Evolutionary conservation across 2,113 vertebrate genomes (phyloP).

Genomic region (Tenrec ecaudatus): DNA sequence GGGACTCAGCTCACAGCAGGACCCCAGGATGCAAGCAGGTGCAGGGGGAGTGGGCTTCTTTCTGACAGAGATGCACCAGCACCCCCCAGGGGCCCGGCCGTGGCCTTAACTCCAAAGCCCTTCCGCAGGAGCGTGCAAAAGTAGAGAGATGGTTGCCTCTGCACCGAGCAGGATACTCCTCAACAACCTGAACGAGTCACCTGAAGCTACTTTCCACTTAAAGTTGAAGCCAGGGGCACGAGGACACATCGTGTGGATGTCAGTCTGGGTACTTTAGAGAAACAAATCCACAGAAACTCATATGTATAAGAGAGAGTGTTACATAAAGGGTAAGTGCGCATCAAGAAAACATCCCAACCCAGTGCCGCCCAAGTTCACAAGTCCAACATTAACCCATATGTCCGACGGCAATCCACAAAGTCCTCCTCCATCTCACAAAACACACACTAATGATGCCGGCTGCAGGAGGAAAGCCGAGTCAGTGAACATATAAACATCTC

Average conservation of each 20-base stretch:
- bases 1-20: background rate
- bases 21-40: background rate
- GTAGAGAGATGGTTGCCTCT: background rate
- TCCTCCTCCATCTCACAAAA: no score
- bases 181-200: background rate
- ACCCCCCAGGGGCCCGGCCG: background rate
- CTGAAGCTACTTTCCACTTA: background rate
- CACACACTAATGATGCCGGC: no score
- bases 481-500: no score
- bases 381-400: no score
- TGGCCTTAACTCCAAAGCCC: background rate
- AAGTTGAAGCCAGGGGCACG: background rate
- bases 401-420: no score
- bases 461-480: no score
- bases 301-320: no score
- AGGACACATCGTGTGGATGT: background rate
- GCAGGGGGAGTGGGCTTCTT: background rate
- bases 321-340: no score
- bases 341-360: no score
- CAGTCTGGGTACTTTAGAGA: no score
- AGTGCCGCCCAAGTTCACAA: no score
- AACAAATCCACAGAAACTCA: no score
- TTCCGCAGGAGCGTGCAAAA: background rate
- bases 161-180: background rate
- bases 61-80: fast-evolving